Evolutionary conservation across 2,797 vertebrate species (phyloP).

Genomic region (Lepilemur septentrionalis): DNA sequence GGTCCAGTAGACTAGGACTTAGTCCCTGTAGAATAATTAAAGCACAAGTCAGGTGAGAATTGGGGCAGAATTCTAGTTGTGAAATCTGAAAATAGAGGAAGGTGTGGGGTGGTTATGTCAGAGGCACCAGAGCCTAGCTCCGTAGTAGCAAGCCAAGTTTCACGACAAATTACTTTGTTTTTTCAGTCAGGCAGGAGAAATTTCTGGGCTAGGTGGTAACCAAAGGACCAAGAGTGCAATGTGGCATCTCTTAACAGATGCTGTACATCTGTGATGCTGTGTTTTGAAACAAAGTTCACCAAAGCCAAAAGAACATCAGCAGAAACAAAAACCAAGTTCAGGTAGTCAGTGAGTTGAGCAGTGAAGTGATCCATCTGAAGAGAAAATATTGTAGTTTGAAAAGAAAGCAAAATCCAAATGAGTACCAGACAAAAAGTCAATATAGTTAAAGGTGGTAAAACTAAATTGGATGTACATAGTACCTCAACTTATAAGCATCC

Average conservation of each 20-base stretch:
- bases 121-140: background rate
- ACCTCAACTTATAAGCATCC: background rate
- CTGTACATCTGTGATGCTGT: background rate
- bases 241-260: background rate
- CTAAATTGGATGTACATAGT: background rate
- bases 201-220: background rate
- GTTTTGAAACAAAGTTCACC: background rate
- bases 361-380: background rate
- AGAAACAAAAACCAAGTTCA: conserved; percentile 10
- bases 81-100: background rate
- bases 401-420: conserved; percentile 34
- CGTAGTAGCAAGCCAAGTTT: background rate
- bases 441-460: background rate
- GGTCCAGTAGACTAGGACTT: background rate
- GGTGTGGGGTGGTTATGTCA: background rate
- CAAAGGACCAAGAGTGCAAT: background rate
- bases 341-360: background rate
- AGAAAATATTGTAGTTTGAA: background rate
- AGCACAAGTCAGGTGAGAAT: background rate
- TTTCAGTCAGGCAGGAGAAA: background rate
- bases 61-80: background rate
- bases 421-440: background rate
- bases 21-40: background rate
- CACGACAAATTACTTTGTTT: background rate
- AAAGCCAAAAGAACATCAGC: conserved; percentile 10